Evolutionary conservation across 2,797 vertebrate genomes (phyloP).

Genomic region (Amblyopsis hoosieri): DNA sequence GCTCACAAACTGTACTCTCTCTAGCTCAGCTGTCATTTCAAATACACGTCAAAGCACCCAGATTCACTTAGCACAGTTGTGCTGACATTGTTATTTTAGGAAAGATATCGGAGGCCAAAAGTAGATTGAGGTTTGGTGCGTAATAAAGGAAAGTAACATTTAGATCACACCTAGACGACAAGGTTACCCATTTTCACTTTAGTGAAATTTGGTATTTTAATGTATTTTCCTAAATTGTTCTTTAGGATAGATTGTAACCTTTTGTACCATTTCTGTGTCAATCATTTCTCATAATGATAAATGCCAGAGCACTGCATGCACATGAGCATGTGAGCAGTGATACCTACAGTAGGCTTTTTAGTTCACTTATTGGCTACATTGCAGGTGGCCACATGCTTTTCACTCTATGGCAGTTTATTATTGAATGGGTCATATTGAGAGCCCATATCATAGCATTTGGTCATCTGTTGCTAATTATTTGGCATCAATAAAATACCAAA

Average conservation of each 20-base stretch:
- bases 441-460: no score
- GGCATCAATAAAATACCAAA: no score
- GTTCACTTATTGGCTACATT: no score
- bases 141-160: background rate
- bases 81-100: constrained; percentile 43
- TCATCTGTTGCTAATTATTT: no score
- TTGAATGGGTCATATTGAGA: no score
- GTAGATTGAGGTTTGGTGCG: constrained; percentile 27
- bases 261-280: no score
- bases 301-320: no score
- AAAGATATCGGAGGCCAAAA: constrained; percentile 7
- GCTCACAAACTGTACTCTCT: constrained; percentile 34
- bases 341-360: no score
- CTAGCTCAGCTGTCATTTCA: constrained; percentile 34
- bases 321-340: no score
- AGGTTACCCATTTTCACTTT: background rate
- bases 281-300: no score
- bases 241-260: background rate
- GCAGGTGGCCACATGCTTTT: no score
- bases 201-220: background rate
- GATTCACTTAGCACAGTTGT: constrained; percentile 52
- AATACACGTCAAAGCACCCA: constrained; percentile 30
- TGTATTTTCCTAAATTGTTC: background rate
- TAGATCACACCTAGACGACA: background rate
- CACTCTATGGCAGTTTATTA: no score